Evolutionary conservation across 2,113 vertebrate genomes (phyloP), one percentile per base, ranked within the genome.

Genomic region (Paralichthys olivaceus): DNA sequence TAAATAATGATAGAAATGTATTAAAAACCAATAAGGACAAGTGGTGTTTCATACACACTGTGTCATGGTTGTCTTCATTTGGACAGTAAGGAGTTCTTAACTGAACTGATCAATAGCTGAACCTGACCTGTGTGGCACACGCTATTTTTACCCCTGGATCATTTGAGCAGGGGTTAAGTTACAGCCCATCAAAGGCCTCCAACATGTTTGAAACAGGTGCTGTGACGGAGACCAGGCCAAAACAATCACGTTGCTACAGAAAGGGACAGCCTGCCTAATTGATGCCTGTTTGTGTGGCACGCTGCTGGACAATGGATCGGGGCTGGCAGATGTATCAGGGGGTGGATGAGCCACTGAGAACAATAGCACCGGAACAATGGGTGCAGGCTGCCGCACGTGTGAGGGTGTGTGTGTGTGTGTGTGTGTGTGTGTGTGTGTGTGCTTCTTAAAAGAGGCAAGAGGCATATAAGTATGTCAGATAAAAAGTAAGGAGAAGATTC

Each of bases 181-280:
- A 87, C 81, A 17, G 66, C 64, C 69, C 84, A 81, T 91, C 85
- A 90, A 90, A 91, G 88, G 89, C 74, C 75, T 81, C 77, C 75
- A 84, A 72, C 89, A 87, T 91, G 92, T 93, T 87, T 72, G 75
- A 86, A 88, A 89, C 94, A 94, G 92, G 93, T 94, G 93, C 90
- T 80, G 77, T 70, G 62, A 86, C 82, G 77, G 90, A 83, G 86
- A 87, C 81, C 72, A 69, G 79, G 77, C 85, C 87, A 76, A 86
- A 90, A 92, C 89, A 91, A 84, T 87, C 85, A 80, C 25, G 77
- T 86, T 84, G 80, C 85, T 69, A 83, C 82, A 88, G 80, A 88
- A 85, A 84, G 77, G 74, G 76, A 81, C 84, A 70, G 77, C 61
- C 89, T 76, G 84, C 64, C 88, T 93, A 93, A 93, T 91, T 92